Conservation (phyloP, 1,140 invertebrate species). For the Centruroides vittatus region DNA sequence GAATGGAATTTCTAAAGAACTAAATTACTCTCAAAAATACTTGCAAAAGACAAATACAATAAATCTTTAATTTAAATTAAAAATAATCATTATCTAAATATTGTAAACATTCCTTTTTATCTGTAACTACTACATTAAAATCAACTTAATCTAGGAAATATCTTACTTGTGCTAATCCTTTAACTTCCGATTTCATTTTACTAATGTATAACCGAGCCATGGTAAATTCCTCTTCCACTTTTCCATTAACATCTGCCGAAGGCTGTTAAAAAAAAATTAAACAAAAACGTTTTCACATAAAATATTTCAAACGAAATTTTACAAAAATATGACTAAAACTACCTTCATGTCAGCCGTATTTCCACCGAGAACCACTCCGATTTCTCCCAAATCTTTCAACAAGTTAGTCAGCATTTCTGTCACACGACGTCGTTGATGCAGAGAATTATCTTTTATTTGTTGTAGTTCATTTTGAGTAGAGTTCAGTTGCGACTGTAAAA, state of each 20-base stretch:
- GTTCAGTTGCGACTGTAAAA: conserved; percentile 32
- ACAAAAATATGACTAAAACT: neutral
- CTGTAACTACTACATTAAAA: no score
- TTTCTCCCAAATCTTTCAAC: conserved; percentile 88
- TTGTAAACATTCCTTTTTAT: no score
- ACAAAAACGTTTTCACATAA: neutral
- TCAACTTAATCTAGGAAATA: no score
- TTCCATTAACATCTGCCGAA: conserved; percentile 35
- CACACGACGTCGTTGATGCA: conserved; percentile 85
- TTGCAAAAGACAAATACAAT: no score
- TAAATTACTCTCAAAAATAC: no score
- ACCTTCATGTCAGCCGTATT: conserved; percentile 27
- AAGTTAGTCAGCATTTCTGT: conserved; percentile 89
- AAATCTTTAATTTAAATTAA: no score
- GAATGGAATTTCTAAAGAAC: no score
- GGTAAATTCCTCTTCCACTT: conserved; percentile 97
- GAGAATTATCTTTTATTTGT: conserved; percentile 76
- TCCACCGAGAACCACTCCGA: conserved; percentile 75
- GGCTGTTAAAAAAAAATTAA: neutral
- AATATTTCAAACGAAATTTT: no score
- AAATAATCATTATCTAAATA: no score
- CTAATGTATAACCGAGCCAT: conserved; percentile 92
- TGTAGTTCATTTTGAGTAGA: conserved; percentile 75
- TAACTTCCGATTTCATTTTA: conserved; percentile 97
- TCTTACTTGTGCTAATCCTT: conserved; percentile 52